Percentiles rank a stretch among this genome's conserved stretches.
Conservation (phyloP, 2,113 vertebrate species). For the Columbina picui region DNA sequence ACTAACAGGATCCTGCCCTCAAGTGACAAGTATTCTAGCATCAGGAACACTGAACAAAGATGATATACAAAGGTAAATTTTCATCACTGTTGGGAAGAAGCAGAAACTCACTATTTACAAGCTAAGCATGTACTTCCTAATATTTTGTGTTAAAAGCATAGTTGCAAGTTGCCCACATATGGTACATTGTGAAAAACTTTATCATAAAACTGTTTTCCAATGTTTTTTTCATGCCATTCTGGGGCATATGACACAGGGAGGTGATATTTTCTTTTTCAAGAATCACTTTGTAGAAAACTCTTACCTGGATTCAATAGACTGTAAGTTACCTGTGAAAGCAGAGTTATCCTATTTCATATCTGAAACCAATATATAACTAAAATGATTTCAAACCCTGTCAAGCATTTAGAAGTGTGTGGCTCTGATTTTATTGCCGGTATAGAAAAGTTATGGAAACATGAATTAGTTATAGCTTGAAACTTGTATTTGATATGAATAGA, state of each 20-base stretch:
- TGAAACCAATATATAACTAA: neutral
- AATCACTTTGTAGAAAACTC: neutral
- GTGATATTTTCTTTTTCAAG: neutral
- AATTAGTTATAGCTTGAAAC: conserved; percentile 22
- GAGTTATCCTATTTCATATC: neutral
- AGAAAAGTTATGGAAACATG: neutral
- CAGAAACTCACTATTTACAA: neutral
- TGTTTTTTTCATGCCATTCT: neutral
- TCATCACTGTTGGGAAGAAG: neutral
- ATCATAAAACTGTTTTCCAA: neutral
- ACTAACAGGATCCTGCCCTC: neutral
- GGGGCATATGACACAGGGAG: neutral
- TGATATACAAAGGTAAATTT: neutral
- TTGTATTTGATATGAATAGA: conserved; percentile 2
- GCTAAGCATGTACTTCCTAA: neutral
- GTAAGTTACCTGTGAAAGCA: neutral
- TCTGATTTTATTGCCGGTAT: neutral
- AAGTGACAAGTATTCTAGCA: neutral
- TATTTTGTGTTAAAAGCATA: neutral
- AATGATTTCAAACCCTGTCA: neutral
- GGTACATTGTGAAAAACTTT: neutral
- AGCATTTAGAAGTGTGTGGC: neutral
- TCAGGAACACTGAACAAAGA: neutral
- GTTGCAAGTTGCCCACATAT: neutral
- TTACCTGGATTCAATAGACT: neutral